A percentile compares a stretch with the other conserved stretches of the same genome.
Evolutionary conservation across 2,113 vertebrate species (phyloP).

Genomic region (Scalopus aquaticus): DNA sequence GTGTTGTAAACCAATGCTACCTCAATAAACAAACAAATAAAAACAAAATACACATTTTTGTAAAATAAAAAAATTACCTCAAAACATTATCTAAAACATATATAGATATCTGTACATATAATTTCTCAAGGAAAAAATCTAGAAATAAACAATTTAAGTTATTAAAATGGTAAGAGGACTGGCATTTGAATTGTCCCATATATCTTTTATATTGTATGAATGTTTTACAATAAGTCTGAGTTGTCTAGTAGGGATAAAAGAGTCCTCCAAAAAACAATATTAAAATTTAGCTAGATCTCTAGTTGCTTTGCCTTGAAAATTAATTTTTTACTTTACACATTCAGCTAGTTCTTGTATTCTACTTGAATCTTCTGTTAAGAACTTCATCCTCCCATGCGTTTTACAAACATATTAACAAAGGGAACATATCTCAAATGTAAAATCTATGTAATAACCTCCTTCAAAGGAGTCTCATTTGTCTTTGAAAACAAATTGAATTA

Average conservation of each 20-base stretch:
- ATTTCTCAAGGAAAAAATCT: background rate
- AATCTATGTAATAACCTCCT: background rate
- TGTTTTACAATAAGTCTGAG: background rate
- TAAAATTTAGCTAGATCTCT: background rate
- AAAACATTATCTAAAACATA: background rate
- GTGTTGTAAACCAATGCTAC: no score
- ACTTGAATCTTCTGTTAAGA: background rate
- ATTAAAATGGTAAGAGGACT: background rate
- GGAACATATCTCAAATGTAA: background rate
- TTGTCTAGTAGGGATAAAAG: background rate
- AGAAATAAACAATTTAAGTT: background rate
- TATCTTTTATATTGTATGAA: background rate
- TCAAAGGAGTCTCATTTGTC: background rate
- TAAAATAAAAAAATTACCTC: background rate
- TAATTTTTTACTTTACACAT: background rate
- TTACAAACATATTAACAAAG: background rate
- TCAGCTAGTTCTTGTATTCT: background rate
- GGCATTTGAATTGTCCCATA: background rate
- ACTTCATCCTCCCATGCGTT: background rate
- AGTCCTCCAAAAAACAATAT: background rate
- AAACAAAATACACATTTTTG: no score
- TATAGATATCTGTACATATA: background rate
- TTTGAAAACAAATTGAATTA: conserved; percentile 23
- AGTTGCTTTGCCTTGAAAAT: background rate
- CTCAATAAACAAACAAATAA: no score